Conservation (phyloP, 2,113 vertebrate species). For the Hydrochoerus hydrochaeris region DNA sequence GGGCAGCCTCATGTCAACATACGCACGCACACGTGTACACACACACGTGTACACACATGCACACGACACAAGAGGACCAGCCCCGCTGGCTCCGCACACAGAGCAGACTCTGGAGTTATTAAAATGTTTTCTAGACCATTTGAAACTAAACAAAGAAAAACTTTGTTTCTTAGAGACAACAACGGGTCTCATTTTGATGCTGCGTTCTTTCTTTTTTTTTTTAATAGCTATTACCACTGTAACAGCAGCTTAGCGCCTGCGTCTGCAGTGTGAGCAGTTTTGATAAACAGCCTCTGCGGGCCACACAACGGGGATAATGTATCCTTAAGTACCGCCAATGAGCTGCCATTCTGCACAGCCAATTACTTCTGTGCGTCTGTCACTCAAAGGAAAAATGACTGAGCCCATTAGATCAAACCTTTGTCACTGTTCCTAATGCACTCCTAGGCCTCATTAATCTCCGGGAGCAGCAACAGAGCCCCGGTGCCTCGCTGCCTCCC, state of each 20-base stretch:
- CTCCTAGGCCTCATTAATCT: constrained; percentile 94
- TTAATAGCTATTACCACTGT: constrained; percentile 87
- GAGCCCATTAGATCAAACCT: constrained; percentile 94
- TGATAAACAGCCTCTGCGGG: constrained; percentile 93
- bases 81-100: accelerated
- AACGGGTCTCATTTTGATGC: constrained; percentile 74
- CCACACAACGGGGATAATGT: constrained; percentile 93
- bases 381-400: constrained; percentile 94
- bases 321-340: constrained; percentile 94
- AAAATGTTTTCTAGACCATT: constrained; percentile 69
- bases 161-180: constrained; percentile 83
- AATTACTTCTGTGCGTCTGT: constrained; percentile 93
- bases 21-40: accelerated
- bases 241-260: constrained; percentile 88
- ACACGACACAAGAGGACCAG: accelerated
- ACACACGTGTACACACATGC: accelerated
- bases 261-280: constrained; percentile 91
- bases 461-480: constrained; percentile 90
- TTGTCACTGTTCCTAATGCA: constrained; percentile 93
- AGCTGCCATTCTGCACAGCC: constrained; percentile 94
- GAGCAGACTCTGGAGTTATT: background rate
- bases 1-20: accelerated
- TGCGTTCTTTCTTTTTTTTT: constrained; percentile 79
- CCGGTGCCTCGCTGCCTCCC: constrained; percentile 87
- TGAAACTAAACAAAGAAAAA: constrained; percentile 85